These are phyloP conservation scores for Chelonoidis abingdonii DNA, from an alignment of 2,113 vertebrate genomes.

Conservation along the genomic window DNA sequence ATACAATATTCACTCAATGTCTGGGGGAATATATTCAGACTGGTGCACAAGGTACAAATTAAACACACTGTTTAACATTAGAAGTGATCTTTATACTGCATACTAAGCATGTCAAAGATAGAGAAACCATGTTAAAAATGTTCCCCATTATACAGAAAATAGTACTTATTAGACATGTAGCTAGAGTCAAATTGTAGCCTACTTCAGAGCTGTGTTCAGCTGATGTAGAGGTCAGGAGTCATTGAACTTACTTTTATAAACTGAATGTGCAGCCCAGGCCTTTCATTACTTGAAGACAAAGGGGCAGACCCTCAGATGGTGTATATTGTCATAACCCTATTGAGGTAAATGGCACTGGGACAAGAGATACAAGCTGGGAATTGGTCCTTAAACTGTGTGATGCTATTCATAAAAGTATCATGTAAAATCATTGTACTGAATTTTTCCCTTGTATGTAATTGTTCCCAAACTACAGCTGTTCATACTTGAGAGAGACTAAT, in stretches of 20 bases:
- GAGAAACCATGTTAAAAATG: not conserved
- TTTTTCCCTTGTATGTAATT: not conserved
- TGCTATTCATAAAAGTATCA: not conserved
- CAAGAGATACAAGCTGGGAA: not conserved
- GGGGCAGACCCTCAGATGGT: constrained; percentile 6
- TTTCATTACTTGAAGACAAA: not conserved
- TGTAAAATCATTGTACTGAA: not conserved
- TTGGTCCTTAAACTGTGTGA: not conserved
- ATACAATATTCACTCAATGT: not conserved
- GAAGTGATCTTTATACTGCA: not conserved
- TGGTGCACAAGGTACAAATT: not conserved
- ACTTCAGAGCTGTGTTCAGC: not conserved
- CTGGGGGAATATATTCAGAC: not conserved
- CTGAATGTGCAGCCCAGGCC: constrained; percentile 30
- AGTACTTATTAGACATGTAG: not conserved
- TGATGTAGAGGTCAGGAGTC: not conserved
- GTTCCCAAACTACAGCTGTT: not conserved
- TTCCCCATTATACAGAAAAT: not conserved
- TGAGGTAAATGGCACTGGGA: not conserved
- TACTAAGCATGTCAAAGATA: not conserved
- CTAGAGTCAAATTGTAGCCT: not conserved
- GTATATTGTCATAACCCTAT: constrained; percentile 8
- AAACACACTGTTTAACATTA: not conserved
- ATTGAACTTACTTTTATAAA: not conserved
- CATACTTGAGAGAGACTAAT: not conserved